These are phyloP conservation scores for Chrysaora quinquecirrha DNA, from an alignment of 30 jellyfish, hydroid and myxozoan species.

Conservation along the genomic window DNA sequence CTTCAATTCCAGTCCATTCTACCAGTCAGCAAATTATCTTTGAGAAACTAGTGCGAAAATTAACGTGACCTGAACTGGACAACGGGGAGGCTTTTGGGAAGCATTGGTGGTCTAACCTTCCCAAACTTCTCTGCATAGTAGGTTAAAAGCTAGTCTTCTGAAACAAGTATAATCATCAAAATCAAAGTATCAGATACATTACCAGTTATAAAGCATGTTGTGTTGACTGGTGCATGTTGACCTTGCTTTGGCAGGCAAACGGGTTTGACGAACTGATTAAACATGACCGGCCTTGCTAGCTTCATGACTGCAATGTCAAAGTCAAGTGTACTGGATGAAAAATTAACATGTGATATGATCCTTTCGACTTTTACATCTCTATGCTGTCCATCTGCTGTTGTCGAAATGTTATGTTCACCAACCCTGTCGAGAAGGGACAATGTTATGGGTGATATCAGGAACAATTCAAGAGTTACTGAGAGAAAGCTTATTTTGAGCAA, in stretches of 20 bases:
- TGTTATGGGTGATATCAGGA: too few relatives aligned
- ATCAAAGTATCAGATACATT: background rate
- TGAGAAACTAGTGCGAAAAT: too few relatives aligned
- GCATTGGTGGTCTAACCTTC: too few relatives aligned
- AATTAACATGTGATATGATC: constrained; percentile 61
- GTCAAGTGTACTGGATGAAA: constrained; percentile 47
- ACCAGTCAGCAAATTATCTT: too few relatives aligned
- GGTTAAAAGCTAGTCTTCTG: background rate
- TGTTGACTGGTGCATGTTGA: constrained; percentile 78
- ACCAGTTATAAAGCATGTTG: constrained; percentile 92
- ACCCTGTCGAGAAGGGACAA: constrained; percentile 11
- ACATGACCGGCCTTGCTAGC: constrained; percentile 66
- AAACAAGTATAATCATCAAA: too few relatives aligned
- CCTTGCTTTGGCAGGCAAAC: constrained; percentile 86
- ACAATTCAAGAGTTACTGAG: too few relatives aligned
- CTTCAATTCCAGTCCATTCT: too few relatives aligned
- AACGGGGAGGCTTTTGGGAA: too few relatives aligned
- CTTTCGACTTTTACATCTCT: constrained; percentile 63
- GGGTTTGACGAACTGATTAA: constrained; percentile 62
- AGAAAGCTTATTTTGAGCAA: background rate
- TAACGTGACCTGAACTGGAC: too few relatives aligned
- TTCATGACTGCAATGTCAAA: constrained; percentile 86
- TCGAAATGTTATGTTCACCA: constrained; percentile 42
- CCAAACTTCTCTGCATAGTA: background rate
- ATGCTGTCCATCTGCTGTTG: constrained; percentile 43